Percentiles rank a stretch among this genome's conserved stretches.
phyloP scores from a whole-genome alignment of 2,113 vertebrate genomes.

The Myotis yumanensis region DNA sequence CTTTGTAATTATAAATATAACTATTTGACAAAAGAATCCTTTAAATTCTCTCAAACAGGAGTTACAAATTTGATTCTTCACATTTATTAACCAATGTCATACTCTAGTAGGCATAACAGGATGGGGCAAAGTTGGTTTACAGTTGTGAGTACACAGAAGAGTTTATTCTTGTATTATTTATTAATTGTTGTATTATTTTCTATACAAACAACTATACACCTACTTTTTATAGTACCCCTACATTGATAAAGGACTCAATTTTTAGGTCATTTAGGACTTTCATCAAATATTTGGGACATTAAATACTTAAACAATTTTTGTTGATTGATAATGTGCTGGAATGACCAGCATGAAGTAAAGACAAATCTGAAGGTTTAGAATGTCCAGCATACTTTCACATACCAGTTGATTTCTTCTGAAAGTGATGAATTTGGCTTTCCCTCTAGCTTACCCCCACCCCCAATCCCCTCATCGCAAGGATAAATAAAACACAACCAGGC shows the following conservation, averaged over 20 bases:
- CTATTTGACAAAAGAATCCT: background rate
- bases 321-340: background rate
- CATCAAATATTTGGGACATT: constrained; percentile 7
- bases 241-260: background rate
- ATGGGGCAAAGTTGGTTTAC: background rate
- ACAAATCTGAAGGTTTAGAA: background rate
- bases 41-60: background rate
- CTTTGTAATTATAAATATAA: background rate
- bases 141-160: background rate
- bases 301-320: background rate
- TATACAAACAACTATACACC: background rate
- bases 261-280: background rate
- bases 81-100: background rate
- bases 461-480: background rate
- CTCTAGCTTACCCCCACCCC: background rate
- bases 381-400: background rate
- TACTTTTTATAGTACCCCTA: background rate
- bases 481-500: background rate
- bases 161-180: background rate
- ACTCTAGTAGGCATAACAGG: background rate
- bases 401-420: background rate
- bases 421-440: background rate
- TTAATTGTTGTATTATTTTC: background rate
- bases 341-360: background rate
- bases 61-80: background rate